Percentiles rank a stretch among this genome's conserved stretches.
These are phyloP conservation scores for Neoscelio sp. DNA, from an alignment of 2,888 invertebrate species.

Conservation along the genomic window DNA sequence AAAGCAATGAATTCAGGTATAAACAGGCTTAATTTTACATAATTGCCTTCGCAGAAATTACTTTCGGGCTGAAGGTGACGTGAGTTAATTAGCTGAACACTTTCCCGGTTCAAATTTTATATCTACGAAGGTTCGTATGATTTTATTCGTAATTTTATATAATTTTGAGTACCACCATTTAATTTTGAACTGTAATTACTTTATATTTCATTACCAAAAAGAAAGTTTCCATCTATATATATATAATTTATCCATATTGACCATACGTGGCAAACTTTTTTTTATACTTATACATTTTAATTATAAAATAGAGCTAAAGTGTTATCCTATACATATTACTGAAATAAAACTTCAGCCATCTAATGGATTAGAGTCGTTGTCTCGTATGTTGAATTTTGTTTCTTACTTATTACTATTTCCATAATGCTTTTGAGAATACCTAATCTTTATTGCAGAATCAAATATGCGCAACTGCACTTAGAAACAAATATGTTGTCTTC, in stretches of 20 bases:
- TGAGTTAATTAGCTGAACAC: conserved; percentile 24
- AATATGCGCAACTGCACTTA: conserved; percentile 37
- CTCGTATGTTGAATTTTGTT: no score
- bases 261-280: no score
- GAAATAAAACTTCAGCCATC: no score
- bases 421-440: no score
- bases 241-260: no score
- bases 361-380: no score
- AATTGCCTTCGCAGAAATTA: conserved; percentile 19
- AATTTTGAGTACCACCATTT: conserved; percentile 19
- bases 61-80: conserved; percentile 4
- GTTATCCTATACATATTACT: no score
- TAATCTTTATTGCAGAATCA: conserved; percentile 18
- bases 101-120: conserved; percentile 7
- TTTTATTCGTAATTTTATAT: conserved; percentile 4
- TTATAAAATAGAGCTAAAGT: no score
- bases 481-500: conserved; percentile 47
- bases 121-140: conserved; percentile 1
- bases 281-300: no score
- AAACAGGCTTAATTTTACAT: background rate
- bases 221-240: no score
- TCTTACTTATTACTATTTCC: no score
- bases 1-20: background rate
- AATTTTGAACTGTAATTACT: conserved; percentile 28
- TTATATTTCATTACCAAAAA: no score